phyloP scores from a whole-genome alignment of 1,140 invertebrate genomes.

The Drosophila trapezifrons region DNA sequence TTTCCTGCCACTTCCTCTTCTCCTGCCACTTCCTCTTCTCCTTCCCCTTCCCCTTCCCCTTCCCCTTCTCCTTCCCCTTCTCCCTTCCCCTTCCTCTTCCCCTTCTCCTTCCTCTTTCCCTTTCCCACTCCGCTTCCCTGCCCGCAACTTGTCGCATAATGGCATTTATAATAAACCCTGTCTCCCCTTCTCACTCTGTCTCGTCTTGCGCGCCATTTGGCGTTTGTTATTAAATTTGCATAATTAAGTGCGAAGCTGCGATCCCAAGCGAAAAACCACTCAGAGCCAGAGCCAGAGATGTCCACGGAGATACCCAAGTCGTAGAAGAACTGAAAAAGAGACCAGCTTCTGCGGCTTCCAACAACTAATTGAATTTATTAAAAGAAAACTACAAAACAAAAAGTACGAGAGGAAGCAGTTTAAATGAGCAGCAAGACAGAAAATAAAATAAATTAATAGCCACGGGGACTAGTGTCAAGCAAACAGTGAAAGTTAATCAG shows the following conservation, averaged over 20 bases:
- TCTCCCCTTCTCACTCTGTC: constrained; percentile 15
- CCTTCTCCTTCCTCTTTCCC: background rate
- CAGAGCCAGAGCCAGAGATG: constrained; percentile 1
- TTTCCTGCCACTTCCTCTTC: no score
- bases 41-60: background rate
- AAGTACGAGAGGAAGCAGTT: background rate
- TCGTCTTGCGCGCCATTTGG: constrained; percentile 52
- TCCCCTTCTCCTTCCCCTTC: no score
- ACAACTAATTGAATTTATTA: constrained; percentile 24
- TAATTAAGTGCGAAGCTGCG: constrained; percentile 74
- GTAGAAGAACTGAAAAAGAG: background rate
- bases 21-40: background rate
- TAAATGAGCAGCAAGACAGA: background rate
- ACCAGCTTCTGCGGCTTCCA: constrained; percentile 9
- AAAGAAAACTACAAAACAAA: background rate
- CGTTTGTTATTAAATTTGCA: constrained; percentile 79
- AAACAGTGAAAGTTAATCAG: no score
- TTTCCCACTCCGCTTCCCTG: background rate
- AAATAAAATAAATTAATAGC: background rate
- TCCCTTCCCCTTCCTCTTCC: background rate
- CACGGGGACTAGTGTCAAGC: no score
- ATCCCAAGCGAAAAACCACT: constrained; percentile 34
- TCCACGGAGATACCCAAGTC: background rate
- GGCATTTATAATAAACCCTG: constrained; percentile 68
- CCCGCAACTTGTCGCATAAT: constrained; percentile 48